Evolutionary conservation across 2,113 vertebrate genomes (phyloP).

Genomic region (Xiphophorus couchianus): DNA sequence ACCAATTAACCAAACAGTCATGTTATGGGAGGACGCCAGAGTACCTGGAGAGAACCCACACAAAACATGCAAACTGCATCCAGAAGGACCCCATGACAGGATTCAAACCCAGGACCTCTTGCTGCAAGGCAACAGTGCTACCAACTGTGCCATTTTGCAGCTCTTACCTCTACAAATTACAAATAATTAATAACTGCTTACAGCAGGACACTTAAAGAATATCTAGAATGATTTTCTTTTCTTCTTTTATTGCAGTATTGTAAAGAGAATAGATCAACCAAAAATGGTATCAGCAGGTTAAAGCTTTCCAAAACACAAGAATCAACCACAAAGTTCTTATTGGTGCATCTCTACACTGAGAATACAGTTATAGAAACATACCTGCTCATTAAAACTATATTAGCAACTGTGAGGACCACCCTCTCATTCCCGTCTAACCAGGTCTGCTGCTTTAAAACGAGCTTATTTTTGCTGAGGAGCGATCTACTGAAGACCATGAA

Average conservation of each 20-base stretch:
- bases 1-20: no score
- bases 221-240: neutral
- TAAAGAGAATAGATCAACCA: neutral
- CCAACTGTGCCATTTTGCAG: no score
- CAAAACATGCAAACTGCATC: no score
- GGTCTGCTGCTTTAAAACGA: slow-evolving; percentile 39
- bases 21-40: no score
- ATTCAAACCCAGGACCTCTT: no score
- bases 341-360: slow-evolving; percentile 43
- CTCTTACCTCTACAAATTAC: no score
- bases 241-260: neutral
- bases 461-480: slow-evolving; percentile 29
- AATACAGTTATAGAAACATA: slow-evolving; percentile 49
- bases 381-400: slow-evolving; percentile 75
- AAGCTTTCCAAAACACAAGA: neutral
- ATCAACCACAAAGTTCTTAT: neutral
- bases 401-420: slow-evolving; percentile 49
- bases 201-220: neutral
- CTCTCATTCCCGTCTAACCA: slow-evolving; percentile 54
- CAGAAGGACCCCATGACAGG: no score
- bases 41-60: no score
- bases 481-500: slow-evolving; percentile 12
- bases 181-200: neutral
- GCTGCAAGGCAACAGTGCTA: no score
- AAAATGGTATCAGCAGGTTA: neutral